Evolutionary conservation across 2,113 vertebrate species (phyloP).

Genomic region (Ceyx melanurus): DNA sequence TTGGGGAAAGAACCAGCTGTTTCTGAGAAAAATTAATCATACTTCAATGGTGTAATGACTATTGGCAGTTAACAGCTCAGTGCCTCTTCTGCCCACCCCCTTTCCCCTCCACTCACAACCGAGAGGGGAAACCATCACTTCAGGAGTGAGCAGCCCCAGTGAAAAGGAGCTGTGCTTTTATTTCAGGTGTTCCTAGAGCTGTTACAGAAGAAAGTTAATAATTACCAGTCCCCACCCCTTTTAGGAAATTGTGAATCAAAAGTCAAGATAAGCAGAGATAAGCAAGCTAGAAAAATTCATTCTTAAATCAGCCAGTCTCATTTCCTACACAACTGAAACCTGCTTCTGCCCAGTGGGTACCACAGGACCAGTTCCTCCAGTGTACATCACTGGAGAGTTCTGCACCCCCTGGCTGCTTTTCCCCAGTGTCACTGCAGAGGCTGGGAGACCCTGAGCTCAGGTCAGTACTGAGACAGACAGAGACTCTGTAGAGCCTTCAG

Average conservation of each 20-base stretch:
- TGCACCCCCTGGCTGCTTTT: no score
- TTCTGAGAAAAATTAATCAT: slow-evolving; percentile 30
- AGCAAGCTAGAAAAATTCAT: background rate
- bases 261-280: background rate
- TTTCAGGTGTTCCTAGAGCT: background rate
- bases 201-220: background rate
- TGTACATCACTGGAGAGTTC: fast-evolving
- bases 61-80: background rate
- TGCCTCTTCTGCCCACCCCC: background rate
- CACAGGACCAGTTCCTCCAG: background rate
- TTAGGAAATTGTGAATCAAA: background rate
- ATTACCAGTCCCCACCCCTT: background rate
- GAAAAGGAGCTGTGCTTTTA: background rate
- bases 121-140: background rate
- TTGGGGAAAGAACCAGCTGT: background rate
- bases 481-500: no score
- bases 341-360: background rate
- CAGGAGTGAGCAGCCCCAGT: background rate
- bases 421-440: fast-evolving
- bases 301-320: background rate
- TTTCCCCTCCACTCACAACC: background rate
- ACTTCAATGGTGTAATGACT: background rate
- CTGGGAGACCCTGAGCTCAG: background rate
- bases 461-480: no score
- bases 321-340: background rate